Base-by-base conservation (phyloP, 1,140 invertebrate species). In the Hycleus phaleratus region DNA sequence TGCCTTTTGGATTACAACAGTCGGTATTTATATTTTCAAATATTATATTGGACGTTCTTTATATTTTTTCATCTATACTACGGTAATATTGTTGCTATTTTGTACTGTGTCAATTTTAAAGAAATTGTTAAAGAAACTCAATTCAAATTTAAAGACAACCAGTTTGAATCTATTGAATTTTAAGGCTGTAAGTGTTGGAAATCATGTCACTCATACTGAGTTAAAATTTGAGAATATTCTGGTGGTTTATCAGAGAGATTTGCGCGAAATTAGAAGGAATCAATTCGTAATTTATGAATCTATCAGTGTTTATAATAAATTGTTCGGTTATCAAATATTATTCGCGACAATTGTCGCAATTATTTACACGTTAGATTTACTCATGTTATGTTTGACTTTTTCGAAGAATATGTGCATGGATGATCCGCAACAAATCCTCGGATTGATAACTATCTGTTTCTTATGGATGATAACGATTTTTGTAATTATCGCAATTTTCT, bases 401-500 rank as follows among this genome's bases (percentile, higher is more conserved):
- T 42, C 12, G 1, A 10, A 38, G 3, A 42, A 26, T 9, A 53
- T 26, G 7, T 18, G 18, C 18, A 46, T 45, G 3, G 25, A 26
- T 11, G 43, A 45, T n/a, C n/a, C 24, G 3, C 24, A 11, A 2
- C 46, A 10, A 38, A 45, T 42, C 5, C 9, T 32, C 25, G 39
- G 45, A 18, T 42, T 53, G 51, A 40, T 45, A 9, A 45, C 45
- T n/a, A 5, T 53, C 5, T 53, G 40, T 25, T 25, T n/a, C 1
- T 53, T 46, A 3, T 53, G 51, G 51, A 53, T 53, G 7, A 38
- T 25, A 3, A 45, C 51, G 7, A 11, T 53, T 26, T 12, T 53
- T 42, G 51, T 53, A 43, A 53, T 42, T 45, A 11, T 43, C 12
- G 9, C 7, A 52, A 44, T 18, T 26, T 12, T 26, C 2, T 26